Percentiles rank a stretch among this genome's conserved stretches.
These are phyloP conservation scores for Diplodus puntazzo DNA, from an alignment of 2,797 vertebrate genomes.

Conservation along the genomic window DNA sequence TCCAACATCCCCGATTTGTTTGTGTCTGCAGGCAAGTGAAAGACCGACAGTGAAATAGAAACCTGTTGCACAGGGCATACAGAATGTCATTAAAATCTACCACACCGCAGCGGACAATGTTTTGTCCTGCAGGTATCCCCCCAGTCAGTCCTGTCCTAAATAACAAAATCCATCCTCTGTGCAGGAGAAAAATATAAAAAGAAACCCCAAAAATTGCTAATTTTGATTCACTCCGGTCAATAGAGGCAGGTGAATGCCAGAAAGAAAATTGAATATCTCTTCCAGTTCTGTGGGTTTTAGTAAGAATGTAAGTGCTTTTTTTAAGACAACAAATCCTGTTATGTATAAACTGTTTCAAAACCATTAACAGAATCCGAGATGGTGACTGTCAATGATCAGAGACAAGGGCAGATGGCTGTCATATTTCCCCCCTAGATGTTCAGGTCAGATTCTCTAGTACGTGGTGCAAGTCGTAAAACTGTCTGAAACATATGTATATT, in stretches of 20 bases:
- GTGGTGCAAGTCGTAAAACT: background rate
- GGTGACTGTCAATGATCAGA: background rate
- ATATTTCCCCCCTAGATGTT: accelerated
- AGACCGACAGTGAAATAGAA: constrained; percentile 33
- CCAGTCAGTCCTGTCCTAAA: constrained; percentile 11
- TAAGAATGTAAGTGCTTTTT: background rate
- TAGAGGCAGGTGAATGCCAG: constrained; percentile 8
- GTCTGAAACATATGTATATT: background rate
- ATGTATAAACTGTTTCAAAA: constrained; percentile 19
- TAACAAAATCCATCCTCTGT: constrained; percentile 16
- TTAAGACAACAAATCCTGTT: constrained; percentile 5
- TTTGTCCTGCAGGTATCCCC: constrained; percentile 15
- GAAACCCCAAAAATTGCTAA: constrained; percentile 1
- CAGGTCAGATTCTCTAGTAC: background rate
- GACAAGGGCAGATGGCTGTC: background rate
- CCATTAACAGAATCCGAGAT: background rate
- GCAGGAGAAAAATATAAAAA: constrained; percentile 4
- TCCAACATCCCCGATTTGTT: constrained; percentile 30
- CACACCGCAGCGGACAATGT: background rate
- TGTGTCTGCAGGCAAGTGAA: constrained; percentile 23
- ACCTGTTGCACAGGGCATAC: constrained; percentile 28
- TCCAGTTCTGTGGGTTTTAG: background rate
- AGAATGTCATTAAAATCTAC: constrained; percentile 8
- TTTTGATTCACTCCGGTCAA: constrained; percentile 20
- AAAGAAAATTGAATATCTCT: constrained; percentile 4